A percentile compares a stretch with the other conserved stretches of the same genome.
Conservation (phyloP, 1,140 invertebrate genomes). For the Apis florea region DNA sequence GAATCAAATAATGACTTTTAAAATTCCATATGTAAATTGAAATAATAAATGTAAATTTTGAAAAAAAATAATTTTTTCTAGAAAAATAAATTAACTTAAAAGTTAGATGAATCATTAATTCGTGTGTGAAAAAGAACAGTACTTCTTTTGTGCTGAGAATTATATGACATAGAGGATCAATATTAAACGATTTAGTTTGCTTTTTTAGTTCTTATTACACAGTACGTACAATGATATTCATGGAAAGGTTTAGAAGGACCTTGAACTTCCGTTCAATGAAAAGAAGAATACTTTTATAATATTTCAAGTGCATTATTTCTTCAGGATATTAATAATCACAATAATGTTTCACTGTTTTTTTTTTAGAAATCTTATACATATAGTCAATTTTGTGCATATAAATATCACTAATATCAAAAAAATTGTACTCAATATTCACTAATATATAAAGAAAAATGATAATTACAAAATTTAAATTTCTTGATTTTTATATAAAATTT, state of each 20-base stretch:
- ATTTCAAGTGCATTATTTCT: not conserved
- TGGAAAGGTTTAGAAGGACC: slow-evolving; percentile 47
- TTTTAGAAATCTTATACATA: not conserved
- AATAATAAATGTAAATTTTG: too few species aligned
- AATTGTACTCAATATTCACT: not conserved
- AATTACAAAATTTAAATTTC: not conserved
- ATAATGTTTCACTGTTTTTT: not conserved
- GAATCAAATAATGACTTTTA: too few species aligned
- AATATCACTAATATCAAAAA: not conserved
- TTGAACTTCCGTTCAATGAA: slow-evolving; percentile 62
- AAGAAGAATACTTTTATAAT: slow-evolving; percentile 27
- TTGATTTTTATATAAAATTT: not conserved
- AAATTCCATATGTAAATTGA: too few species aligned
- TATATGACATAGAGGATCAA: slow-evolving; percentile 30
- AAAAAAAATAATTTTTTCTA: not conserved
- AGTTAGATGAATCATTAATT: slow-evolving; percentile 18
- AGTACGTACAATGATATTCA: slow-evolving; percentile 41
- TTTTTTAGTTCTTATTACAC: slow-evolving; percentile 39
- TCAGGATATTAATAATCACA: not conserved
- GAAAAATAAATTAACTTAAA: not conserved
- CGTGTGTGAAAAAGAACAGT: not conserved
- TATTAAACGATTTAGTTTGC: slow-evolving; percentile 34
- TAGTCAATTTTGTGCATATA: too few species aligned
- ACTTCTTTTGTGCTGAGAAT: not conserved
- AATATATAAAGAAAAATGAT: not conserved